Conservation (phyloP, 37 sponge, comb jelly and placozoan species). For the Tethya wilhelma region DNA sequence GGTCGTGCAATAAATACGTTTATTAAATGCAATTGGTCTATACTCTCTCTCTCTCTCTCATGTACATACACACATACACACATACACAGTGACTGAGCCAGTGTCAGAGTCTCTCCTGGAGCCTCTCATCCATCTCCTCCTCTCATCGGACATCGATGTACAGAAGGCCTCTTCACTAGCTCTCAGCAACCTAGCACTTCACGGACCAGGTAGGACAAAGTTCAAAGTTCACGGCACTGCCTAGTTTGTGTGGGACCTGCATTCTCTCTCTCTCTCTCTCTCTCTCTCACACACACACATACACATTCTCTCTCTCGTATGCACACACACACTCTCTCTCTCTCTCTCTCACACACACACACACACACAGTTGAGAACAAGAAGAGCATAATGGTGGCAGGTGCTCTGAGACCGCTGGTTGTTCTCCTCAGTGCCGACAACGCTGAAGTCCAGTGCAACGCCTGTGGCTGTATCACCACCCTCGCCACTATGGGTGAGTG, state of each 20-base stretch:
- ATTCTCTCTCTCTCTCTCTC: background rate
- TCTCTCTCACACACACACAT: background rate
- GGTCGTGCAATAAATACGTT: too few relatives aligned
- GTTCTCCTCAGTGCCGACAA: conserved; percentile 47
- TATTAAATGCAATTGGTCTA: background rate
- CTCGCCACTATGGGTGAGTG: conserved; percentile 82
- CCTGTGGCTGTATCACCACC: conserved; percentile 92
- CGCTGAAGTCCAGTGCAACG: conserved; percentile 90
- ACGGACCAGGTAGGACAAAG: conserved; percentile 75
- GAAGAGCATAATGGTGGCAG: conserved; percentile 63
- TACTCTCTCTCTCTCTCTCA: too few relatives aligned
- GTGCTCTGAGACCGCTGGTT: conserved; percentile 80
- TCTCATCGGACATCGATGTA: conserved; percentile 75
- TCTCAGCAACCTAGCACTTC: conserved; percentile 81
- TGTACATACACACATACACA: conserved; percentile 1
- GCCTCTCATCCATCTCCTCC: conserved; percentile 74
- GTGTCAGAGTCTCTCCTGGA: conserved; percentile 66
- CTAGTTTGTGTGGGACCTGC: background rate
- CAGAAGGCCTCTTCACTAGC: conserved; percentile 83
- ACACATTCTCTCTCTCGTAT: background rate
- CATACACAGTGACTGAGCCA: conserved; percentile 55
- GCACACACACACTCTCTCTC: background rate
- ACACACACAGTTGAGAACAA: conserved; percentile 67
- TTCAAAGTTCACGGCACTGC: background rate
- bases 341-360: background rate